Conservation (phyloP, 2,888 invertebrate species). For the Habrosyne pyritoides region DNA sequence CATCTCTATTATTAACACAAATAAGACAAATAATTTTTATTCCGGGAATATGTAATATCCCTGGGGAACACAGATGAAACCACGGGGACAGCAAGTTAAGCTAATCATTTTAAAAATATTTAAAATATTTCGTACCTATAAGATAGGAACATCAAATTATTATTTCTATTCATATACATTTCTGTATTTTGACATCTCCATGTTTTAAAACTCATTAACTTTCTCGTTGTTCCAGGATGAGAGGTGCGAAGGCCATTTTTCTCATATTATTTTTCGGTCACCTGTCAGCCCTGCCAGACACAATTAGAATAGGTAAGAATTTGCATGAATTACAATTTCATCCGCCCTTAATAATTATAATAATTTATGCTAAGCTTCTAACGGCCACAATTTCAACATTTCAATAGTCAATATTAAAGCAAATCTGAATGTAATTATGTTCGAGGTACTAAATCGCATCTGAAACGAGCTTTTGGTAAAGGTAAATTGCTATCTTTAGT, state of each 20-base stretch:
- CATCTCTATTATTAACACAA: no score
- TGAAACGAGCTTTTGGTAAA: not conserved
- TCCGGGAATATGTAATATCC: no score
- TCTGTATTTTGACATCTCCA: no score
- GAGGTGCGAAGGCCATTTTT: conserved; percentile 68
- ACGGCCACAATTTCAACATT: conserved; percentile 21
- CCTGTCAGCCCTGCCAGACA: conserved; percentile 79
- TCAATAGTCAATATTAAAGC: conserved; percentile 30
- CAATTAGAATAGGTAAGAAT: conserved; percentile 81
- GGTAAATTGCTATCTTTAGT: not conserved
- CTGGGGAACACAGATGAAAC: no score
- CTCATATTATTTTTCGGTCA: conserved; percentile 75
- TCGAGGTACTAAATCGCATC: not conserved
- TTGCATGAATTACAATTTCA: not conserved
- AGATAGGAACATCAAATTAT: no score
- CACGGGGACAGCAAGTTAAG: no score
- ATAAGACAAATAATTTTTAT: no score
- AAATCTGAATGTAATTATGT: conserved; percentile 12
- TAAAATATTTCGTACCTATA: no score
- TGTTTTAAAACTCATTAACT: no score
- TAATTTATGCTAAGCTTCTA: conserved; percentile 21
- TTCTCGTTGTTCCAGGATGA: conserved; percentile 71
- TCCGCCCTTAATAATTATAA: conserved; percentile 17
- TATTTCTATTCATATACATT: no score
- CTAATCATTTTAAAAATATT: no score